Conservation (phyloP, 2,113 vertebrate species). For the Chaetops frenatus region DNA sequence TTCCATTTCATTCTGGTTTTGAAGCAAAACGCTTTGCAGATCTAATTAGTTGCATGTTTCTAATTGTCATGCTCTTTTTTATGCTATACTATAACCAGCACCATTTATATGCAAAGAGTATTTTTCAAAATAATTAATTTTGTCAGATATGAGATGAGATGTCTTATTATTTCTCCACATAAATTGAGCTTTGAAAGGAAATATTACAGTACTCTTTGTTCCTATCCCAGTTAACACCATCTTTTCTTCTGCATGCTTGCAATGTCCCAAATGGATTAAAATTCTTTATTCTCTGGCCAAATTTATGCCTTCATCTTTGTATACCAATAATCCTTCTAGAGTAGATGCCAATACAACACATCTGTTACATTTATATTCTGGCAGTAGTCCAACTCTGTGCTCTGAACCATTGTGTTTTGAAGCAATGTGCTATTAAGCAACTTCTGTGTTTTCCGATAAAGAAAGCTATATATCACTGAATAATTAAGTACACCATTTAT, state of each 20-base stretch:
- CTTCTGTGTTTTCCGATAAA: neutral
- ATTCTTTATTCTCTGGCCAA: neutral
- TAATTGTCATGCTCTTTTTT: neutral
- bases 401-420: neutral
- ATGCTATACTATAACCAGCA: neutral
- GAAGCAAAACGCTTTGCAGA: neutral
- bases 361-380: neutral
- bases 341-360: neutral
- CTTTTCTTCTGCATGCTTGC: neutral
- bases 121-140: constrained; percentile 19
- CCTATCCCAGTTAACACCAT: neutral
- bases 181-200: neutral
- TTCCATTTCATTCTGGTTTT: neutral
- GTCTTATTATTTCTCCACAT: neutral
- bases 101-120: neutral
- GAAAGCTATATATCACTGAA: neutral
- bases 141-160: neutral
- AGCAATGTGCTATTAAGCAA: neutral
- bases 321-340: neutral
- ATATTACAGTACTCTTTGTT: neutral
- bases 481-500: neutral
- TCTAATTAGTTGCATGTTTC: neutral
- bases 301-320: neutral
- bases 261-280: neutral
- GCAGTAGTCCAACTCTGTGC: neutral